These are phyloP conservation scores for Drosophila neocordata DNA, from an alignment of 1,140 invertebrate genomes.

Conservation along the genomic window DNA sequence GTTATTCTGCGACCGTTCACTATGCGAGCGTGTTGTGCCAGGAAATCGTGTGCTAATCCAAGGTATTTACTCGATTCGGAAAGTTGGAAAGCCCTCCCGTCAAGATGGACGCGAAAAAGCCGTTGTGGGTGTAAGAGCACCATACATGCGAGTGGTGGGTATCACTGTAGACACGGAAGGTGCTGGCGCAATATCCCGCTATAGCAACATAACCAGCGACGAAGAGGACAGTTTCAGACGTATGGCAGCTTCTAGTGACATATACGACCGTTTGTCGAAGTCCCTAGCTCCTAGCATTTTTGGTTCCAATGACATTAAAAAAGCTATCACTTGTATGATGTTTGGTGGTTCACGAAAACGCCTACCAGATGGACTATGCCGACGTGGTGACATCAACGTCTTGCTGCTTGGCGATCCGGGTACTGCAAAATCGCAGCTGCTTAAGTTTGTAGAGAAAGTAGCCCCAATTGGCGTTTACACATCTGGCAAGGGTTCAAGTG, in stretches of 20 bases:
- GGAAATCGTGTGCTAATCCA: conserved; percentile 97
- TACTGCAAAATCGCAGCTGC: conserved; percentile 98
- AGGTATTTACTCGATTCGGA: conserved; percentile 99
- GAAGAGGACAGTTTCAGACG: conserved; percentile 97
- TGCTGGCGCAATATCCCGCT: conserved; percentile 86
- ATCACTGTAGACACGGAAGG: conserved; percentile 94
- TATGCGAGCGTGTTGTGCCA: conserved; percentile 97
- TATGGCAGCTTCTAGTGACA: conserved; percentile 91
- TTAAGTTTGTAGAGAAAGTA: conserved; percentile 99
- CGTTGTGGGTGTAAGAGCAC: conserved; percentile 95
- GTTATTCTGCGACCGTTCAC: conserved; percentile 96
- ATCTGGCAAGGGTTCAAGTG: conserved; percentile 99
- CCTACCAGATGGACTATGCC: conserved; percentile 96
- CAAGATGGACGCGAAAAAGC: conserved; percentile 91
- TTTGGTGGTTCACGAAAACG: conserved; percentile 96
- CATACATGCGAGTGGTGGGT: conserved; percentile 97
- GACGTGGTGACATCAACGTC: conserved; percentile 98
- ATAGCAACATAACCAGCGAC: conserved; percentile 86
- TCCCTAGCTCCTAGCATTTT: conserved; percentile 99
- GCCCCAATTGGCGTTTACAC: conserved; percentile 99
- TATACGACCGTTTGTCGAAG: conserved; percentile 94
- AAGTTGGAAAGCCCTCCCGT: conserved; percentile 86
- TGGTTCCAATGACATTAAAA: conserved; percentile 97
- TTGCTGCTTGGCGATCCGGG: conserved; percentile 98
- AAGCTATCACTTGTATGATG: conserved; percentile 96